Base-by-base conservation (phyloP, 2,888 invertebrate species). In the Polydesmus complanatus region DNA sequence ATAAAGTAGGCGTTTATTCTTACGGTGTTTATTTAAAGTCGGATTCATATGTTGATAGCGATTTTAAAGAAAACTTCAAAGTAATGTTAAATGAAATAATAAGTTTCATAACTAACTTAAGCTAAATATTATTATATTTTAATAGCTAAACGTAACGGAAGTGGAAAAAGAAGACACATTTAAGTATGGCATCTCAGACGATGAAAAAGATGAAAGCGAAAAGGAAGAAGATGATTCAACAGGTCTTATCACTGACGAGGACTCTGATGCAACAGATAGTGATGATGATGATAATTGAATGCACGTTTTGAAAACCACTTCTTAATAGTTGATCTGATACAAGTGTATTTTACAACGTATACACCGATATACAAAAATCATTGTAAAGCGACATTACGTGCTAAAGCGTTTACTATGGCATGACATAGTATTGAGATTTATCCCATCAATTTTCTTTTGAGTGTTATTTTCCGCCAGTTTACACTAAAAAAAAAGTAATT, bases 1-100 rank as follows among this genome's bases (percentile, higher is more conserved):
- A 83, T 69, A 91, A 91, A 84, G 87, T 91, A 62, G 94, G 93
- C 60, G 79, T 88, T 61, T 97, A 93, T 78, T 87, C 88, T 55
- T 91, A 94, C 73, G 86, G 90, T 54, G 91, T 98, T 67, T 88
- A 90, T 71, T 81, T 99, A 65, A 80, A 94, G 68, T 94, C 93
- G 48, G 98, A 99, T 77, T 96, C 96, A 3, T 99, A 97, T 76
- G 78, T 96, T 68, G 96, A 96, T 65, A 91, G 93, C 80, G 96
- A 98, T 77, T 92, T 93, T 75, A 85, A 86, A 69, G 86, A 89
- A 71, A 93, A 93, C 74, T 86, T 97, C 71, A 95, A 94, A 77
- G 83, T 83, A 70, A 62, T 69, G 64, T 14, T 48, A 27, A 11
- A 1, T 19, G n/a, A 58, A 49, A 47, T 58, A 51, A 18, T 49